phyloP scores from a whole-genome alignment of 2,888 invertebrate genomes.

The Aphidius colemani region DNA sequence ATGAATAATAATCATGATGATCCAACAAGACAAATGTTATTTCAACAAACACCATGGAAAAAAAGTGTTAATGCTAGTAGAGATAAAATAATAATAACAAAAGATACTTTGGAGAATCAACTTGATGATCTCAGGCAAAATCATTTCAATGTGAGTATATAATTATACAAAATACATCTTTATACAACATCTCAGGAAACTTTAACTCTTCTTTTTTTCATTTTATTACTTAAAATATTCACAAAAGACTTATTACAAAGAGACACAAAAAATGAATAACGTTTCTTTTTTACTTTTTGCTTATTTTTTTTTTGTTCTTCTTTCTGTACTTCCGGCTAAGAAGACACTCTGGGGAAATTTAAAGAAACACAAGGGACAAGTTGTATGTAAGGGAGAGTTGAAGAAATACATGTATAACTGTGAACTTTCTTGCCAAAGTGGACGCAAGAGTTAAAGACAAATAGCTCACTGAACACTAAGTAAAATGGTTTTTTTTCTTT shows the following conservation, averaged over 20 bases:
- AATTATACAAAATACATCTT: slow-evolving; percentile 5
- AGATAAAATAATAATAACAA: slow-evolving; percentile 30
- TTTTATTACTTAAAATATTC: neutral
- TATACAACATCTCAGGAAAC: neutral
- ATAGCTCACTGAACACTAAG: slow-evolving; percentile 22
- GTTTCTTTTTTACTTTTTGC: too few species aligned
- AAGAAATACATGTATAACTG: slow-evolving; percentile 12
- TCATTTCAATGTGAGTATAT: slow-evolving; percentile 31
- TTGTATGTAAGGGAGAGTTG: neutral
- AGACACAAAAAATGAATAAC: neutral
- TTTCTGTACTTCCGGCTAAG: slow-evolving; percentile 15
- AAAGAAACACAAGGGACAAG: slow-evolving; percentile 18
- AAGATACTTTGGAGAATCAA: slow-evolving; percentile 49
- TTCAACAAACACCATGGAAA: slow-evolving; percentile 44
- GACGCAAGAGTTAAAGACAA: slow-evolving; percentile 30
- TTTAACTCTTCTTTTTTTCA: neutral
- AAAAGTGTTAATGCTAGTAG: slow-evolving; percentile 37
- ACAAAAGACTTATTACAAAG: neutral
- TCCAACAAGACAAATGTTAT: slow-evolving; percentile 41
- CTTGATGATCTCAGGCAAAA: slow-evolving; percentile 46
- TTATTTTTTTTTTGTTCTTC: slow-evolving; percentile 6
- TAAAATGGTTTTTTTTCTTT: slow-evolving; percentile 17
- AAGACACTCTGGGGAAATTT: slow-evolving; percentile 23
- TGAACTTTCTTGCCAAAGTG: slow-evolving; percentile 25
- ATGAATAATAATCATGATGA: slow-evolving; percentile 40